phyloP scores from a whole-genome alignment of 2,888 invertebrate species.

The Pristionchus fissidentatus region DNA sequence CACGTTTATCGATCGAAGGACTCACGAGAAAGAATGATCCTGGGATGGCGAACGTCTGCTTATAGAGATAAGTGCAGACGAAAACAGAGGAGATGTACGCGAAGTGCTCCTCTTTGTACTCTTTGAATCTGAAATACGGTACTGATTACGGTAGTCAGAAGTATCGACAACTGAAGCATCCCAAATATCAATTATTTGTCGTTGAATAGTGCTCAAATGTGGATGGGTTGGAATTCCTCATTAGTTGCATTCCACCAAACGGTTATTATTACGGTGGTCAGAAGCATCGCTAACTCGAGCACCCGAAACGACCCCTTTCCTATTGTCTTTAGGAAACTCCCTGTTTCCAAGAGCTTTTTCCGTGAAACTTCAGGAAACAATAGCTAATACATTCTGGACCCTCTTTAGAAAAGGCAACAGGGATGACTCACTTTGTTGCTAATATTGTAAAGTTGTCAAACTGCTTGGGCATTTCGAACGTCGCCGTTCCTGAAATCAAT shows the following conservation, averaged over 20 bases:
- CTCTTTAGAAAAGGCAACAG: neutral
- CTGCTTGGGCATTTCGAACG: constrained; percentile 72
- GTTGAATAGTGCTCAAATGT: no score
- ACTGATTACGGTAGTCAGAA: neutral
- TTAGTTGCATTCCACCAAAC: no score
- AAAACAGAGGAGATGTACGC: constrained; percentile 79
- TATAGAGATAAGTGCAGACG: constrained; percentile 80
- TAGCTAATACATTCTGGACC: no score
- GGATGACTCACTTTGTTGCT: constrained; percentile 60
- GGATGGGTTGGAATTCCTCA: no score
- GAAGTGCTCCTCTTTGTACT: constrained; percentile 78
- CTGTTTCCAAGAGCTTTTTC: no score
- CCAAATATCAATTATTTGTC: constrained; percentile 61
- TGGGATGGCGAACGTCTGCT: constrained; percentile 82
- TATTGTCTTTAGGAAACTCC: no score
- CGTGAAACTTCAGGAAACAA: no score
- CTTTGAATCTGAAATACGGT: constrained; percentile 75
- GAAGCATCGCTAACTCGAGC: no score
- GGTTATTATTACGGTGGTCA: no score
- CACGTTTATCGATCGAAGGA: constrained; percentile 1
- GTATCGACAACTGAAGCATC: constrained; percentile 59
- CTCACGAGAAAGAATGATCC: constrained; percentile 81
- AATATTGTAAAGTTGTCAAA: constrained; percentile 74
- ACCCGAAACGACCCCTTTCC: no score
- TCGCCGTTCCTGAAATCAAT: constrained; percentile 55